These are phyloP conservation scores for Idaea biselata DNA, from an alignment of 2,888 invertebrate species.

Conservation along the genomic window DNA sequence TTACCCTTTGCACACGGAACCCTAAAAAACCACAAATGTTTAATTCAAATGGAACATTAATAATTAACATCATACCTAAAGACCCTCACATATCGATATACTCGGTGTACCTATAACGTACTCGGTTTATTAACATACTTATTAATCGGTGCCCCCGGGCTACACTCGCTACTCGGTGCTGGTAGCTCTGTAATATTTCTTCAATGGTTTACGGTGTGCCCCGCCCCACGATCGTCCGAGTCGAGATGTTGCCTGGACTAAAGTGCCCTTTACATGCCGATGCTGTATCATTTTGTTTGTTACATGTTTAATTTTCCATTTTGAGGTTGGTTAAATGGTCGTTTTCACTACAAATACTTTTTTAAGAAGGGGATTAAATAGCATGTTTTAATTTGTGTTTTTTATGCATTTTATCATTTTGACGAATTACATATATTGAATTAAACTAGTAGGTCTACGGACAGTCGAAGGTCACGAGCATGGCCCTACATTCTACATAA, in stretches of 20 bases:
- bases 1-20: too few relatives aligned
- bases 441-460: too few relatives aligned
- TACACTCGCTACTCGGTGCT: slow-evolving; percentile 66
- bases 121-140: slow-evolving; percentile 65
- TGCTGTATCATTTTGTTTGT: neutral
- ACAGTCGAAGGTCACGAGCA: too few relatives aligned
- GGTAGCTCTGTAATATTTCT: slow-evolving; percentile 74
- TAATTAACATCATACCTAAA: neutral
- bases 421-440: too few relatives aligned
- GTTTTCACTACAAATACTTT: too few relatives aligned
- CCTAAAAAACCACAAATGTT: neutral
- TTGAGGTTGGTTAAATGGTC: too few relatives aligned
- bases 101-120: neutral
- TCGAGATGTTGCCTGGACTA: neutral
- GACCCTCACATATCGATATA: slow-evolving; percentile 4
- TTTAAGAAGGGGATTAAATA: too few relatives aligned
- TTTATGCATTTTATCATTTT: too few relatives aligned
- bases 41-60: neutral
- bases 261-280: neutral
- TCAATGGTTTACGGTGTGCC: slow-evolving; percentile 64
- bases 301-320: neutral
- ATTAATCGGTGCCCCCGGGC: slow-evolving; percentile 73
- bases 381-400: too few relatives aligned
- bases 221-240: slow-evolving; percentile 58
- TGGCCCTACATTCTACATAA: too few relatives aligned